phyloP scores from a whole-genome alignment of 2,797 vertebrate genomes.

The Nannoperca australis region DNA sequence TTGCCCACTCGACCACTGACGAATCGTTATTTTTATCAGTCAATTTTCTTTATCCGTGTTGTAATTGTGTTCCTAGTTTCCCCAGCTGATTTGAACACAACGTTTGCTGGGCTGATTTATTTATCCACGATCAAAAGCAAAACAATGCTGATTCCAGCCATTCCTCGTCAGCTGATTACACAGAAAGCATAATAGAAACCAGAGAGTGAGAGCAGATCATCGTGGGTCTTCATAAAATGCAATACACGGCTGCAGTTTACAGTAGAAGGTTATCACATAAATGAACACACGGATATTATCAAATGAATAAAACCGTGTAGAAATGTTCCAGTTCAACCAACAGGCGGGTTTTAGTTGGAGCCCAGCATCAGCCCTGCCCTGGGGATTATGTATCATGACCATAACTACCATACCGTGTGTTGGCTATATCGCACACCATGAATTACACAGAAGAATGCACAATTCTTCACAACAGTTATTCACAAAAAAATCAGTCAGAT shows the following conservation, averaged over 20 bases:
- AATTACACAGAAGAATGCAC: slow-evolving; percentile 73
- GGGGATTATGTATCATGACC: slow-evolving; percentile 67
- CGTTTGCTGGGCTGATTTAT: not conserved
- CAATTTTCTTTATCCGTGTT: not conserved
- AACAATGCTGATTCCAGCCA: not conserved
- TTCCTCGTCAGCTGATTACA: slow-evolving; percentile 32
- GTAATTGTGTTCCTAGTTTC: not conserved
- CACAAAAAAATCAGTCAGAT: slow-evolving; percentile 56
- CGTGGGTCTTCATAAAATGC: not conserved
- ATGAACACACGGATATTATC: not conserved
- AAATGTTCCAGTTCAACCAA: not conserved
- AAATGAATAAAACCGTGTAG: not conserved
- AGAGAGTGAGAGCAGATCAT: not conserved
- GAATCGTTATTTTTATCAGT: not conserved
- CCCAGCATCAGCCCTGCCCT: slow-evolving; percentile 48
- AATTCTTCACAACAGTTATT: slow-evolving; percentile 46
- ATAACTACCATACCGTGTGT: slow-evolving; percentile 59
- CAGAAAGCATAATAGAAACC: slow-evolving; percentile 6
- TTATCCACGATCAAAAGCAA: not conserved
- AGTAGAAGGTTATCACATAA: not conserved
- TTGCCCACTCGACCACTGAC: not conserved
- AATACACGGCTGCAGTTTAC: not conserved
- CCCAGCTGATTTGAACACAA: slow-evolving; percentile 8
- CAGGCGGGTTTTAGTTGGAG: slow-evolving; percentile 5
- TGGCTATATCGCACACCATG: slow-evolving; percentile 63